Conservation (phyloP, 2,888 invertebrate species). For the Clitarchus hookeri region DNA sequence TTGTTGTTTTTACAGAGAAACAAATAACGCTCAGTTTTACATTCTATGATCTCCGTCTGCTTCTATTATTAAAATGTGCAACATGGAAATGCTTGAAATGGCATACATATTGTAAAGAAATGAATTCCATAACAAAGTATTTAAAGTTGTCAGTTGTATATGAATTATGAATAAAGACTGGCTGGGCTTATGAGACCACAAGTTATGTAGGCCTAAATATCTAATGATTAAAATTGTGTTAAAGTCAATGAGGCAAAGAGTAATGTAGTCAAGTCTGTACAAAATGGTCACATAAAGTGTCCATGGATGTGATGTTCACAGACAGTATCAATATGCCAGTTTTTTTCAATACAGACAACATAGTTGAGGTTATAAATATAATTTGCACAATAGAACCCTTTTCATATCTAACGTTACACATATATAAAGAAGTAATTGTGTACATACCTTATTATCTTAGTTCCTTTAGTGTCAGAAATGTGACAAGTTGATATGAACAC, state of each 20-base stretch:
- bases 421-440: not conserved
- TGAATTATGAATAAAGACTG: not conserved
- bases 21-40: not conserved
- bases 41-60: not conserved
- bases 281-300: not conserved
- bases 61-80: not conserved
- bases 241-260: not conserved
- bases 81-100: not conserved
- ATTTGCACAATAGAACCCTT: not conserved
- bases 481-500: not conserved
- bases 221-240: not conserved
- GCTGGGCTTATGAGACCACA: not conserved
- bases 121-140: not conserved
- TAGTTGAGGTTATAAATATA: not conserved
- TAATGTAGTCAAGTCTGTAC: not conserved
- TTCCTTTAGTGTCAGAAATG: not conserved
- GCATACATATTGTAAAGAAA: not conserved
- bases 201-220: not conserved
- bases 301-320: not conserved
- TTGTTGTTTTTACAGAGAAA: not conserved
- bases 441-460: not conserved
- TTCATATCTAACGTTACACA: not conserved
- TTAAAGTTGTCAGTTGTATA: not conserved
- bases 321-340: not conserved
- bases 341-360: not conserved